phyloP scores from a whole-genome alignment of 2,888 invertebrate genomes.

The Chrysopilus asiliformis region DNA sequence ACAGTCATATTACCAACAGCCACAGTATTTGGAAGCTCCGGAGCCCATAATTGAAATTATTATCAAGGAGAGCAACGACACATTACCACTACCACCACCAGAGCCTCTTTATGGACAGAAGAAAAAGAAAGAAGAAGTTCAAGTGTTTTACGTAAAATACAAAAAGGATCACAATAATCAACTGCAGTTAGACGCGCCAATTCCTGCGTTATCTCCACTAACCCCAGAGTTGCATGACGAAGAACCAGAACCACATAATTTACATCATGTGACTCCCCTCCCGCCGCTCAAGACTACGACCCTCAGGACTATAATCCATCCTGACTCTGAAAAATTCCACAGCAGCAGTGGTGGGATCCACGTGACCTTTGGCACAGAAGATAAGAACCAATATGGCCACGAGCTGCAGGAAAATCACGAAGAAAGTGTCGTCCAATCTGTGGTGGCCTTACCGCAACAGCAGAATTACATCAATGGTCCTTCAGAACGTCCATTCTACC shows the following conservation, averaged over 20 bases:
- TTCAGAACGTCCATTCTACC: too few relatives aligned
- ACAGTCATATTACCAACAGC: slow-evolving; percentile 30
- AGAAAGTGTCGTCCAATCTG: slow-evolving; percentile 51
- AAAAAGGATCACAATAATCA: slow-evolving; percentile 68
- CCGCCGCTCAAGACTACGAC: slow-evolving; percentile 57
- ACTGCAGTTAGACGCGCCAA: slow-evolving; percentile 65
- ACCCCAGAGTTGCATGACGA: slow-evolving; percentile 50
- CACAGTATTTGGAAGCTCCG: slow-evolving; percentile 57
- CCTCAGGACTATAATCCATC: slow-evolving; percentile 68
- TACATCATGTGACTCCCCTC: slow-evolving; percentile 38
- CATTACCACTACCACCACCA: slow-evolving; percentile 49
- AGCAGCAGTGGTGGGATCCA: slow-evolving; percentile 68
- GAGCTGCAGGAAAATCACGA: slow-evolving; percentile 41
- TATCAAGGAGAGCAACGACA: slow-evolving; percentile 78
- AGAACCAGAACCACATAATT: slow-evolving; percentile 28
- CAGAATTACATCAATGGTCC: too few relatives aligned
- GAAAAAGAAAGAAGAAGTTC: slow-evolving; percentile 68
- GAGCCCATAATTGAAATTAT: slow-evolving; percentile 88
- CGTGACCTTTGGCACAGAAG: slow-evolving; percentile 64
- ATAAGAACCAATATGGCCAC: slow-evolving; percentile 34
- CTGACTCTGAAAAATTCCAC: slow-evolving; percentile 73
- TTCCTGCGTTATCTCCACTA: slow-evolving; percentile 62
- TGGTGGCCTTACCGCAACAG: slow-evolving; percentile 39
- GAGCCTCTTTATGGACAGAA: slow-evolving; percentile 34
- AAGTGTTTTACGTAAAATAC: slow-evolving; percentile 84